phyloP scores from a whole-genome alignment of 2,888 invertebrate genomes.

The Hedya salicella region DNA sequence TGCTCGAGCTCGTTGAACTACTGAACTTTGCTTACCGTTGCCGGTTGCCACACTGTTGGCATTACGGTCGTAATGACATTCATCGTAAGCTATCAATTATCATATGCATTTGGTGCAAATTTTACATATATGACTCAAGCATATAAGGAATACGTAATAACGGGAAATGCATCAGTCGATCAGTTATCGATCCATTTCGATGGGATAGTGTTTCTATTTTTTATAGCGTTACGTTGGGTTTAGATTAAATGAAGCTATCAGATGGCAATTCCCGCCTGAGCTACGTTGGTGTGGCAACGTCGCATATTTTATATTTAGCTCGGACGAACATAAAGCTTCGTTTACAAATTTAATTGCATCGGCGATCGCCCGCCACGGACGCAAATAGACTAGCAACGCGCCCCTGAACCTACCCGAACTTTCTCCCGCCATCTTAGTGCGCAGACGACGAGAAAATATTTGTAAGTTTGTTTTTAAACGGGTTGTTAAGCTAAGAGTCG shows the following conservation, averaged over 20 bases:
- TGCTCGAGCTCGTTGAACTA: constrained; percentile 72
- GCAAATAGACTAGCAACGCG: constrained; percentile 75
- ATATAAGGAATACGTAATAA: constrained; percentile 17
- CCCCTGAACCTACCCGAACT: constrained; percentile 83
- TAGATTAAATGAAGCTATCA: constrained; percentile 57
- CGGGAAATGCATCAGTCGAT: constrained; percentile 17
- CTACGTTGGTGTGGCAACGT: constrained; percentile 65
- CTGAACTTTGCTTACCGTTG: constrained; percentile 75
- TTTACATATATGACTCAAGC: constrained; percentile 50
- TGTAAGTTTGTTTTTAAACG: constrained; percentile 61
- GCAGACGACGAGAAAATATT: constrained; percentile 58
- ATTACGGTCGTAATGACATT: constrained; percentile 61
- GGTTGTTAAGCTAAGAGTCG: constrained; percentile 45
- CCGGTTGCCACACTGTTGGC: constrained; percentile 68
- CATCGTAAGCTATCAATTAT: constrained; percentile 51
- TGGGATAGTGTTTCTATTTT: not conserved
- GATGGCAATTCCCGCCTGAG: constrained; percentile 52
- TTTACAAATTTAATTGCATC: constrained; percentile 83
- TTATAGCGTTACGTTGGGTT: constrained; percentile 44
- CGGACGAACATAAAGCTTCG: constrained; percentile 74
- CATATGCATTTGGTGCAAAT: constrained; percentile 50
- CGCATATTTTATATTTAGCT: constrained; percentile 74
- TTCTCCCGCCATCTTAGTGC: constrained; percentile 62
- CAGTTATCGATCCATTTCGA: not conserved
- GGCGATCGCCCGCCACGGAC: constrained; percentile 80